Evolutionary conservation across 1,140 invertebrate species (phyloP).

Genomic region (Drosophila sulfurigaster): DNA sequence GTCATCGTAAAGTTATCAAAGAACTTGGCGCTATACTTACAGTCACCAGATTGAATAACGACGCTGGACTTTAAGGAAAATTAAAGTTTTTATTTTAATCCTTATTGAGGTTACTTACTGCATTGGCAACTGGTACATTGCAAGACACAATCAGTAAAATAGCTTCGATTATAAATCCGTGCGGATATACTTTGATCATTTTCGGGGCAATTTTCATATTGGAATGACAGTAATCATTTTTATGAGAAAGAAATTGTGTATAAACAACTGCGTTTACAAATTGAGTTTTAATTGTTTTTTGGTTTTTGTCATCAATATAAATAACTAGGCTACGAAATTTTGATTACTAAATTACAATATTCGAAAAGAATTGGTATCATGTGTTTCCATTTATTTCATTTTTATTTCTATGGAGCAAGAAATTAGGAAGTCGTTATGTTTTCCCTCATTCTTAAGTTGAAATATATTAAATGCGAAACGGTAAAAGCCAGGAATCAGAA

Average conservation of each 20-base stretch:
- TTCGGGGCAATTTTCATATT: conserved; percentile 12
- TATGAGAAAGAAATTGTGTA: not conserved
- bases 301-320: not conserved
- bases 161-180: not conserved
- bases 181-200: conserved; percentile 22
- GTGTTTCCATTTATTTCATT: conserved; percentile 42
- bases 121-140: not conserved
- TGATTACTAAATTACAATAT: too few species aligned
- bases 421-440: conserved; percentile 37
- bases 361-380: too few species aligned
- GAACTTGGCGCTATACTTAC: conserved; percentile 37
- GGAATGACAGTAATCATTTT: conserved; percentile 29
- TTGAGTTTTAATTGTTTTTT: conserved; percentile 30
- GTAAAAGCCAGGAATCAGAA: conserved; percentile 30
- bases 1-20: conserved; percentile 57
- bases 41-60: conserved; percentile 48
- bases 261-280: not conserved
- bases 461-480: conserved; percentile 25
- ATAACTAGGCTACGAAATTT: not conserved
- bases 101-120: conserved; percentile 41
- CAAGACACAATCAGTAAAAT: not conserved
- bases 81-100: not conserved
- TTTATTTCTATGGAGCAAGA: conserved; percentile 34
- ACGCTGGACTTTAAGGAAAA: conserved; percentile 33
- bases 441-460: not conserved